phyloP scores from a whole-genome alignment of 64 coral and sea anemone genomes.

The Pachyseris speciosa region DNA sequence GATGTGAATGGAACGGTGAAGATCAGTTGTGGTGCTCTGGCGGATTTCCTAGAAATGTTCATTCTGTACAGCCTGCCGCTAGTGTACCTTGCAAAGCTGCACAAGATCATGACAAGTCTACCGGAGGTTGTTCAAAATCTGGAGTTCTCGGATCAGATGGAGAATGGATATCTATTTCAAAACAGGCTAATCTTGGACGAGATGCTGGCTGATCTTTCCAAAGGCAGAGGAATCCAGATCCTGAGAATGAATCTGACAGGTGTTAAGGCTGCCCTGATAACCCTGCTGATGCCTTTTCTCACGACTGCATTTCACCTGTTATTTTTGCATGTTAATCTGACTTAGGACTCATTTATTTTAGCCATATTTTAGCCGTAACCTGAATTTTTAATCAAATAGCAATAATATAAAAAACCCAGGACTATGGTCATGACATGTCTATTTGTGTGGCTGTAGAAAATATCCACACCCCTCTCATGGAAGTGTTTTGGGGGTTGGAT shows the following conservation, averaged over 20 bases:
- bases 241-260: constrained; percentile 73
- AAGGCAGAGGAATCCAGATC: constrained; percentile 62
- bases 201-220: neutral
- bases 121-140: constrained; percentile 42
- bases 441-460: too few relatives aligned
- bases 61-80: constrained; percentile 74
- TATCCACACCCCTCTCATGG: too few relatives aligned
- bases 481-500: too few relatives aligned
- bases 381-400: too few relatives aligned
- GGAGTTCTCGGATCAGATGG: constrained; percentile 65
- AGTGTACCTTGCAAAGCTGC: constrained; percentile 64
- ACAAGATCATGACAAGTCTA: constrained; percentile 67
- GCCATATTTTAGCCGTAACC: too few relatives aligned
- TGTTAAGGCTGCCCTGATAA: constrained; percentile 50
- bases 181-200: constrained; percentile 2
- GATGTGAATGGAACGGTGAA: constrained; percentile 12
- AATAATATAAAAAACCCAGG: too few relatives aligned
- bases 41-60: constrained; percentile 47
- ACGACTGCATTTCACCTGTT: constrained; percentile 58
- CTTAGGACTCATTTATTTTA: neutral
- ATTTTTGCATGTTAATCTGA: constrained; percentile 58
- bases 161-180: constrained; percentile 42
- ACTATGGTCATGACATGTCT: too few relatives aligned
- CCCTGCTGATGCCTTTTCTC: constrained; percentile 72
- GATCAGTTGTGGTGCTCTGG: constrained; percentile 19